Evolutionary conservation across 2,113 vertebrate species (phyloP).

Genomic region (Alces alces): DNA sequence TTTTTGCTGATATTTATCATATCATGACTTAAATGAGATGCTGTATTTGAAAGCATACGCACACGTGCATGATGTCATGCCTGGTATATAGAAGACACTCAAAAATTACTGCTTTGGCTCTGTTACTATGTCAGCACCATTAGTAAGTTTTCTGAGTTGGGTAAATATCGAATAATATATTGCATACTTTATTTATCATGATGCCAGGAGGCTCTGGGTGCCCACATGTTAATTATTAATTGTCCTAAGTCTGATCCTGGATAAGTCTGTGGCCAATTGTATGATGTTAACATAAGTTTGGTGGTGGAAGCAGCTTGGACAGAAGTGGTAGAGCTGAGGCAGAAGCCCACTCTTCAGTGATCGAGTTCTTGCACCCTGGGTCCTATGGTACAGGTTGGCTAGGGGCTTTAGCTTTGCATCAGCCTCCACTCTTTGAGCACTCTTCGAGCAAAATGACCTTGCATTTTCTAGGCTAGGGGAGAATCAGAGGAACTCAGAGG

Average conservation of each 20-base stretch:
- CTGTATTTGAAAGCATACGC: not conserved
- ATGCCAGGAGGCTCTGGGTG: not conserved
- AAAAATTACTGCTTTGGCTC: no score
- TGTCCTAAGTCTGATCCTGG: not conserved
- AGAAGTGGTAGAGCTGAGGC: not conserved
- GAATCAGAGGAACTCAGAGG: not conserved
- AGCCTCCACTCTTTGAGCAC: not conserved
- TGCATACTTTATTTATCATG: not conserved
- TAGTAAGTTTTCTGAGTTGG: not conserved
- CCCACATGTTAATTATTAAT: not conserved
- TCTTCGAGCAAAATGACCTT: no score
- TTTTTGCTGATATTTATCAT: not conserved
- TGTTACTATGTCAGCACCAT: fast-evolving
- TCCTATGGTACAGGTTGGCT: not conserved
- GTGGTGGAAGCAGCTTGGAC: not conserved
- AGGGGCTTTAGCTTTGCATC: not conserved
- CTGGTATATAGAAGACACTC: not conserved
- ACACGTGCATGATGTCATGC: fast-evolving
- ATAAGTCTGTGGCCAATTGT: not conserved
- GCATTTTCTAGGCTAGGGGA: not conserved
- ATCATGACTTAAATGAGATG: not conserved
- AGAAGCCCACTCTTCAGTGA: not conserved
- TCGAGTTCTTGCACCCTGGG: no score
- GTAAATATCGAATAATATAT: not conserved
- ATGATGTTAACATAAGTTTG: not conserved